phyloP scores from a whole-genome alignment of 2,797 vertebrate species.

The Rostrhamus sociabilis region DNA sequence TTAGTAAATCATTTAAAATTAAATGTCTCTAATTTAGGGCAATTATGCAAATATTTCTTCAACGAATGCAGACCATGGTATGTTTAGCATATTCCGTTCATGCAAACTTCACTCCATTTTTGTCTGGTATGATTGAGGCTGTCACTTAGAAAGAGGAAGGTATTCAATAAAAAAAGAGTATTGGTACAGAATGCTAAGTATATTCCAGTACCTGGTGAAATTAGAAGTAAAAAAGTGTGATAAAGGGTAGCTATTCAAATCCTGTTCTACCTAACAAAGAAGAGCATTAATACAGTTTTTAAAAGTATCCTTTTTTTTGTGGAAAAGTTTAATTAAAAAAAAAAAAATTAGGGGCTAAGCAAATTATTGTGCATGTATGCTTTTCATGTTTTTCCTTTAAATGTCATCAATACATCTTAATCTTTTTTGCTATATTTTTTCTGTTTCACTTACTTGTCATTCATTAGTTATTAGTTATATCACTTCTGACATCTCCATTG shows the following conservation, averaged over 20 bases:
- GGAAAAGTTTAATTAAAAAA: not conserved
- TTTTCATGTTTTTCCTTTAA: not conserved
- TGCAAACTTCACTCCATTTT: conserved; percentile 42
- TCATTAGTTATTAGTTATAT: not conserved
- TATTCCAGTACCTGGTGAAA: not conserved
- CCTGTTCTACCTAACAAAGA: not conserved
- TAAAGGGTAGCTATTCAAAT: not conserved
- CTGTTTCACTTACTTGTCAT: not conserved
- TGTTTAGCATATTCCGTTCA: conserved; percentile 30
- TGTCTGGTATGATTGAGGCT: conserved; percentile 49
- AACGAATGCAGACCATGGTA: conserved; percentile 19
- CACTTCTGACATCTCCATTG: not conserved
- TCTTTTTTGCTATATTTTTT: not conserved
- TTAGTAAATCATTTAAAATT: conserved; percentile 30
- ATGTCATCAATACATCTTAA: not conserved
- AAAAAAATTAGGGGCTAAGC: not conserved
- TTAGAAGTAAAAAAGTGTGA: not conserved
- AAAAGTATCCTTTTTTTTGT: not conserved
- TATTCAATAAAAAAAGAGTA: not conserved
- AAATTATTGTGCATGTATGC: not conserved
- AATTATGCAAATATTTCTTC: conserved; percentile 61
- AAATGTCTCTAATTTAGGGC: conserved; percentile 38
- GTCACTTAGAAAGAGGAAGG: conserved; percentile 13
- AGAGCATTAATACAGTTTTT: not conserved
- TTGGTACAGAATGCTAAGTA: not conserved